Percentiles rank a stretch among this genome's conserved stretches.
These are phyloP conservation scores for Torymus auratus DNA, from an alignment of 2,888 invertebrate genomes.

Conservation along the genomic window DNA sequence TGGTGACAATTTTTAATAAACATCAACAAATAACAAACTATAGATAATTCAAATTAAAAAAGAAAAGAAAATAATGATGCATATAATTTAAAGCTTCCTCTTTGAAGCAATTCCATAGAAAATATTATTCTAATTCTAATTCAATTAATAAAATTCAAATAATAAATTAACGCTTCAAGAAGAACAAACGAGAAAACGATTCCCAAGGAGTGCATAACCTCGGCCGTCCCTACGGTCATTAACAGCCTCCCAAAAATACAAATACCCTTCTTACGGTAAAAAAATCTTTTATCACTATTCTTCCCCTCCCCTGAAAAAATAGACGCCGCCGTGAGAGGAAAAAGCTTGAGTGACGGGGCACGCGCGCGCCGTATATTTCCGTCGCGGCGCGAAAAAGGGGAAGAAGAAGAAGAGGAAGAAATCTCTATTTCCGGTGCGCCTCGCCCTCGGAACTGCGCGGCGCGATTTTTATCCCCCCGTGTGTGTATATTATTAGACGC, in stretches of 20 bases:
- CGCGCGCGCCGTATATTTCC: conserved; percentile 19
- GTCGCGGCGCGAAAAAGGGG: conserved; percentile 32
- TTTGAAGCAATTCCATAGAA: no score
- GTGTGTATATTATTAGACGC: conserved; percentile 45
- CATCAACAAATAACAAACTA: no score
- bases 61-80: no score
- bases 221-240: not conserved
- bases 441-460: conserved; percentile 63
- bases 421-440: conserved; percentile 69
- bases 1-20: no score
- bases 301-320: not conserved
- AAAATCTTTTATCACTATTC: not conserved
- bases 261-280: not conserved
- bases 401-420: conserved; percentile 65
- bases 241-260: no score
- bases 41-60: no score
- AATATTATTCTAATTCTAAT: no score
- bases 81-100: no score
- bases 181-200: no score
- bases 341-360: conserved; percentile 4
- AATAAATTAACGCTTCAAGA: no score
- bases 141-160: no score
- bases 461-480: conserved; percentile 35
- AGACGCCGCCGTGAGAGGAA: not conserved
- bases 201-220: not conserved